A percentile compares a stretch with the other conserved stretches of the same genome.
Conservation (phyloP, 2,888 invertebrate species). For the Achlya flavicornis region DNA sequence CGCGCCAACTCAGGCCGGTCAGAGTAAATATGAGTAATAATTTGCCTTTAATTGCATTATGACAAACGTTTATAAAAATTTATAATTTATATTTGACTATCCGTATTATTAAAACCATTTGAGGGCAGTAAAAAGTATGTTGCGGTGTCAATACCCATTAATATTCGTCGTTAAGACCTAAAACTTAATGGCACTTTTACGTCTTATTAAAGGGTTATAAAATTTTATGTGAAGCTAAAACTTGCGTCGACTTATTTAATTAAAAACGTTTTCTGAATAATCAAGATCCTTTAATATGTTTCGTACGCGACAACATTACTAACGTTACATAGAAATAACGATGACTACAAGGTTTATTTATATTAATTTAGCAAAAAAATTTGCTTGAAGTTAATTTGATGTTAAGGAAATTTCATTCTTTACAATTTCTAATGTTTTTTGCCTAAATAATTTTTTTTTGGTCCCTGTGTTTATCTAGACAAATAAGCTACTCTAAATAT, state of each 20-base stretch:
- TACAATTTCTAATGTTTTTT: too few relatives aligned
- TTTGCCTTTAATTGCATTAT: too few relatives aligned
- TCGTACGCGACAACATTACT: slow-evolving; percentile 49
- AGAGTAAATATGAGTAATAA: too few relatives aligned
- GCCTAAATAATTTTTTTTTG: too few relatives aligned
- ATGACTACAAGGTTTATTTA: too few relatives aligned
- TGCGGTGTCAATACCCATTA: slow-evolving; percentile 74
- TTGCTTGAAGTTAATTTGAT: background rate
- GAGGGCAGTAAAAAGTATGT: slow-evolving; percentile 54
- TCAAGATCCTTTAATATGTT: slow-evolving; percentile 72
- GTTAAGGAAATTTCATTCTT: too few relatives aligned
- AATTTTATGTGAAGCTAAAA: slow-evolving; percentile 75
- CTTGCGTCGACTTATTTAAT: slow-evolving; percentile 72
- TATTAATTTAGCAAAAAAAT: background rate
- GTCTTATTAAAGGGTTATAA: slow-evolving; percentile 82
- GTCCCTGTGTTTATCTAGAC: too few relatives aligned
- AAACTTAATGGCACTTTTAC: slow-evolving; percentile 72
- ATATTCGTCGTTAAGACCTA: slow-evolving; percentile 73
- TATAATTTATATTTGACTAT: too few relatives aligned
- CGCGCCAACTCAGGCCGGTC: too few relatives aligned
- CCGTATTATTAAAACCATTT: background rate
- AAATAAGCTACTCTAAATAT: too few relatives aligned
- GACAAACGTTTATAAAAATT: too few relatives aligned
- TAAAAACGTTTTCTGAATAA: slow-evolving; percentile 81
- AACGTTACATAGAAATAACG: slow-evolving; percentile 21